Conservation (phyloP, 1,140 invertebrate species). For the Ostrea denselamellosa region DNA sequence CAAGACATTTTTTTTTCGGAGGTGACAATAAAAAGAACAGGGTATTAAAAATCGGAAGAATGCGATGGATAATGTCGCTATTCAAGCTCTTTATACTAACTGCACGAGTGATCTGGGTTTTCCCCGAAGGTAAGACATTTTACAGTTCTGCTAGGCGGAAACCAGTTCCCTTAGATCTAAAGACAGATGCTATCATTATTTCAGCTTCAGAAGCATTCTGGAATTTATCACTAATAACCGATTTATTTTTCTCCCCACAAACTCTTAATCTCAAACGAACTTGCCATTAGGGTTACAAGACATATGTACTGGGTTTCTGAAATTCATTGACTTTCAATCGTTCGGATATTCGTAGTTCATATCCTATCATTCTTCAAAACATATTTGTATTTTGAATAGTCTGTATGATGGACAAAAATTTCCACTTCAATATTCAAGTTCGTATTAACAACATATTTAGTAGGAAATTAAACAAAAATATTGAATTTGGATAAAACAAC, state of each 20-base stretch:
- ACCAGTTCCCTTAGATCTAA: neutral
- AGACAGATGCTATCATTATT: constrained; percentile 5
- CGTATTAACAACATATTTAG: too few relatives aligned
- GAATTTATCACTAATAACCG: constrained; percentile 28
- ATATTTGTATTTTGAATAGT: neutral
- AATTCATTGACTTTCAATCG: constrained; percentile 16
- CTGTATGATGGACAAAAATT: neutral
- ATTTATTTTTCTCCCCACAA: constrained; percentile 11
- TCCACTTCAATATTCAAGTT: neutral
- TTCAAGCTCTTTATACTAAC: neutral
- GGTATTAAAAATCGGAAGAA: constrained; percentile 30
- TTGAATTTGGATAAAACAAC: too few relatives aligned
- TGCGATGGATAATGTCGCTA: neutral
- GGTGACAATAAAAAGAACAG: constrained; percentile 8
- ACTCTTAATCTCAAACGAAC: constrained; percentile 15
- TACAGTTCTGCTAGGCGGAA: constrained; percentile 5
- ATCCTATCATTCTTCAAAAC: neutral
- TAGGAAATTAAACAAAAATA: too few relatives aligned
- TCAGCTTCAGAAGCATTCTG: constrained; percentile 11
- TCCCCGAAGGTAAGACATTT: constrained; percentile 13
- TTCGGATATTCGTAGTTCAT: neutral
- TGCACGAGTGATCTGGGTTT: constrained; percentile 22
- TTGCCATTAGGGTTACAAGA: neutral
- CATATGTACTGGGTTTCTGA: neutral
- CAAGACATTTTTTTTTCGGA: neutral